These are phyloP conservation scores for Athalia cordata DNA, from an alignment of 2,888 invertebrate species.

Conservation along the genomic window DNA sequence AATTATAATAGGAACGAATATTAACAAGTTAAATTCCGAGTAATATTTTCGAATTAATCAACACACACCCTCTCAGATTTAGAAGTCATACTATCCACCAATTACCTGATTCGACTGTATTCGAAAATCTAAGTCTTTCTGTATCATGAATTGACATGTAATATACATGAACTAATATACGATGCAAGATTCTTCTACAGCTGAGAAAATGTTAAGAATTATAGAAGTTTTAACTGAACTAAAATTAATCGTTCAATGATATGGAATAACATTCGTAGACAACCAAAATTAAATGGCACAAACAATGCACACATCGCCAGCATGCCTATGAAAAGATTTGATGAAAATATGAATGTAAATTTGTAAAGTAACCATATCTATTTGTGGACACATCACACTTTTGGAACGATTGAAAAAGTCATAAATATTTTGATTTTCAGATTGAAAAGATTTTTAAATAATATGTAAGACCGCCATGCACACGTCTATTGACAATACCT, in stretches of 20 bases:
- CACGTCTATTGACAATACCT: slow-evolving; percentile 47
- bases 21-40: not conserved
- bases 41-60: not conserved
- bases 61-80: too few species aligned
- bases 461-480: slow-evolving; percentile 54
- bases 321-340: slow-evolving; percentile 29
- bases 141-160: not conserved
- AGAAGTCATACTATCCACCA: too few species aligned
- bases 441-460: slow-evolving; percentile 52
- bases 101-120: too few species aligned
- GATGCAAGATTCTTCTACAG: not conserved
- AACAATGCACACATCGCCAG: slow-evolving; percentile 22
- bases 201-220: not conserved
- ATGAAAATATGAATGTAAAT: slow-evolving; percentile 17
- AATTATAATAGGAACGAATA: slow-evolving; percentile 7
- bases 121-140: too few species aligned
- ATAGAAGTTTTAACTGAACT: slow-evolving; percentile 4
- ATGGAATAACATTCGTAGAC: slow-evolving; percentile 16
- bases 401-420: slow-evolving; percentile 8
- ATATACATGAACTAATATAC: not conserved
- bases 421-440: slow-evolving; percentile 52
- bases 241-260: not conserved
- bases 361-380: slow-evolving; percentile 16
- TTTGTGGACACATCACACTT: slow-evolving; percentile 25
- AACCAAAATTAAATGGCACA: slow-evolving; percentile 17